phyloP scores from a whole-genome alignment of 2,888 invertebrate genomes.

The Notodonta dromedarius region DNA sequence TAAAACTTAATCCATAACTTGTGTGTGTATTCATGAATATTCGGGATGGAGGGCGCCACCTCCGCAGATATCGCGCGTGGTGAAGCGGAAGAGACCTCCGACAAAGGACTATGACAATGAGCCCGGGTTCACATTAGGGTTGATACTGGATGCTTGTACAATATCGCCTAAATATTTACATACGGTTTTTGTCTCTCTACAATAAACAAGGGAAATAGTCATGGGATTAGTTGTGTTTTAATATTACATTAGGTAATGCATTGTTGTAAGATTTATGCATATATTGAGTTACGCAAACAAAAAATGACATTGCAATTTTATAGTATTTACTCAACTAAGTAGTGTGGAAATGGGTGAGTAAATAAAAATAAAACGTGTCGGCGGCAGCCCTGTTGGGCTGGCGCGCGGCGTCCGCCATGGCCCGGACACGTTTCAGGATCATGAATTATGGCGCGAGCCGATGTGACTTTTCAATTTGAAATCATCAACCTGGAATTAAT shows the following conservation, averaged over 20 bases:
- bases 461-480: slow-evolving; percentile 86
- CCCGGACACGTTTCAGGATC: slow-evolving; percentile 83
- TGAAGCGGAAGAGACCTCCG: slow-evolving; percentile 78
- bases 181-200: slow-evolving; percentile 8
- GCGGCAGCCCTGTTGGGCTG: slow-evolving; percentile 64
- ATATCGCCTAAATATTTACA: slow-evolving; percentile 46
- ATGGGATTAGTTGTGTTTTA: neutral
- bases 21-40: slow-evolving; percentile 61
- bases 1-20: slow-evolving; percentile 43
- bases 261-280: neutral
- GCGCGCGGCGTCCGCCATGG: slow-evolving; percentile 70
- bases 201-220: neutral
- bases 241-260: neutral
- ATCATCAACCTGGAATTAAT: slow-evolving; percentile 85
- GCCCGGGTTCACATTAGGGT: slow-evolving; percentile 54
- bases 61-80: slow-evolving; percentile 71
- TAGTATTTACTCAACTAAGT: slow-evolving; percentile 29
- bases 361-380: slow-evolving; percentile 52
- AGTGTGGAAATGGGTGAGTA: slow-evolving; percentile 38
- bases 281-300: neutral
- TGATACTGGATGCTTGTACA: slow-evolving; percentile 34
- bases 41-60: slow-evolving; percentile 58
- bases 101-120: slow-evolving; percentile 80
- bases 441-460: slow-evolving; percentile 84
- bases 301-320: too few species aligned